Base-by-base conservation (phyloP, 2,888 invertebrate genomes). In the Nesidiocoris tenuis region DNA sequence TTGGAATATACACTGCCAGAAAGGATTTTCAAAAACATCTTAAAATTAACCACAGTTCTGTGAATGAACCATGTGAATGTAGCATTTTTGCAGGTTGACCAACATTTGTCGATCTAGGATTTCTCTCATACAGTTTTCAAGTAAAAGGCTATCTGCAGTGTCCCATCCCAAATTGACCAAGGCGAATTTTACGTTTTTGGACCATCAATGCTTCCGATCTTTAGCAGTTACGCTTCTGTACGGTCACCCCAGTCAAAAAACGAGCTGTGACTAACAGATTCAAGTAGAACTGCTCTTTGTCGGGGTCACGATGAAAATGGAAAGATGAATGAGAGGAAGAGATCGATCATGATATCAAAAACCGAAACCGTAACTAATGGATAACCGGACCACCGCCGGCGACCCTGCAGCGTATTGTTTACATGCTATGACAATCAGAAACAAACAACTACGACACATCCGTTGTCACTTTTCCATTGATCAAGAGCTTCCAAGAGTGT, bases 251-350 rank as follows among this genome's bases (percentile, higher is more conserved):
- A 39, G 39, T 39, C 39, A 39, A 39, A 39, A 39, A 39, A 39
- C 12, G 39, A 39, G 3, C 39, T 65, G 65, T 65, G 65, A 65
- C 65, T 65, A 65, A 65, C 65, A 39, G 39, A 65, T 65, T 65
- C 65, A 39, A 23, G 65, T 65, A 65, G 39, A 19, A 65, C 24
- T 17, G 23, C 25, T 25, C 64, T 25, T 67, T 55, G 16, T 67
- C 56, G 67, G 55, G 67, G 22, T 56, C 55, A 55, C 67, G 67
- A 67, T 55, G 22, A 54, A 57, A 57, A 70, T 63, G 24, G 59
- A 61, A 63, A 57, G 70, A 72, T 61, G 63, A 72, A 72, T 56
- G 39, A 72, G 63, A 72, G 72, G 72, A 72, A 72, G 72, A 72
- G 72, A 72, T 72, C 57, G 56, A 72, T 72, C 72, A 72, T 63